Percentiles rank a stretch among this genome's conserved stretches.
These are phyloP conservation scores for Hoplias malabaricus DNA, from an alignment of 2,113 vertebrate genomes.

Conservation along the genomic window DNA sequence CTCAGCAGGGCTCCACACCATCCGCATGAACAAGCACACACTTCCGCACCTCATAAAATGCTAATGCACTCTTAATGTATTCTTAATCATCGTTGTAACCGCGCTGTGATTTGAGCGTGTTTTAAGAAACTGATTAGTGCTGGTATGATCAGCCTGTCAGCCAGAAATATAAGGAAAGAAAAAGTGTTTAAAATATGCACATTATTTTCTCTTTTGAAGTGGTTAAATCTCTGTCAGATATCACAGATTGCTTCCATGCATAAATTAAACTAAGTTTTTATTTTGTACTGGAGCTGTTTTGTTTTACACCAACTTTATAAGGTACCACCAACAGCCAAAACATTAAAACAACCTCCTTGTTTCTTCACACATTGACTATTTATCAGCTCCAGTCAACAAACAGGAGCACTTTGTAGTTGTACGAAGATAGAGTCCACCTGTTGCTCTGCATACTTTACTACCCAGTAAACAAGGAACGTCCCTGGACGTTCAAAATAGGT, in stretches of 20 bases:
- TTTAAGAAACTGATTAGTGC: constrained; percentile 26
- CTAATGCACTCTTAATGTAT: constrained; percentile 52
- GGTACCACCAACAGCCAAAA: not conserved
- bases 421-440: too few species aligned
- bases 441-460: too few species aligned
- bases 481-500: too few species aligned
- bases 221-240: constrained; percentile 22
- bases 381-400: too few species aligned
- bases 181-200: constrained; percentile 36
- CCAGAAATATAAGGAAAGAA: constrained; percentile 12
- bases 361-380: too few species aligned
- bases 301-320: not conserved
- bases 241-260: not conserved
- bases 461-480: too few species aligned
- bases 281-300: not conserved
- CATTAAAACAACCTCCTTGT: not conserved
- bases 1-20: constrained; percentile 12
- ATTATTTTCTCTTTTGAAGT: constrained; percentile 22
- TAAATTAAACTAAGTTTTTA: not conserved
- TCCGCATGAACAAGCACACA: constrained; percentile 32
- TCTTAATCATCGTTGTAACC: constrained; percentile 38
- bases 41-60: constrained; percentile 44
- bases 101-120: constrained; percentile 30
- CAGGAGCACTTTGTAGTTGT: too few species aligned
- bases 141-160: constrained; percentile 32